A percentile compares a stretch with the other conserved stretches of the same genome.
Evolutionary conservation across 2,888 invertebrate genomes (phyloP).

Genomic region (Serripes groenlandicus): DNA sequence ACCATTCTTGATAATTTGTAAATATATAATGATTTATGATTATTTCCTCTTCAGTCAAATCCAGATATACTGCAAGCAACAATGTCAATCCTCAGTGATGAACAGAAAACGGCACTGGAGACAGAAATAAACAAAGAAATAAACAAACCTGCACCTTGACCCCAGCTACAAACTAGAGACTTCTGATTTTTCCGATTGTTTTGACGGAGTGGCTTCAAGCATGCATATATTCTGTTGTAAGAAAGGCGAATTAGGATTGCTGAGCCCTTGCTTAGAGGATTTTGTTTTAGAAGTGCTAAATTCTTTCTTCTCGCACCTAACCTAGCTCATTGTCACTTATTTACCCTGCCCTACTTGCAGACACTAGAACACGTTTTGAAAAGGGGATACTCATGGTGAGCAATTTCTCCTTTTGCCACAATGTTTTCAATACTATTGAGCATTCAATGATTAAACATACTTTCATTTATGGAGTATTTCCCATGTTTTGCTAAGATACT

Average conservation of each 20-base stretch:
- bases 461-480: no score
- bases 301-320: no score
- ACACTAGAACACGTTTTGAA: background rate
- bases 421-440: background rate
- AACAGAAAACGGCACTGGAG: constrained; percentile 91
- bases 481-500: no score
- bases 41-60: constrained; percentile 92
- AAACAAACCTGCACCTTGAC: background rate
- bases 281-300: no score
- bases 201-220: background rate
- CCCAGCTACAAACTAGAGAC: background rate
- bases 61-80: constrained; percentile 93
- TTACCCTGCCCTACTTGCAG: no score
- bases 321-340: no score
- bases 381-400: background rate
- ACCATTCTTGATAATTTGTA: no score
- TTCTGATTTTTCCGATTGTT: background rate
- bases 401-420: background rate
- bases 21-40: no score
- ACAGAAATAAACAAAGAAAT: background rate
- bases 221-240: background rate
- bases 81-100: constrained; percentile 91
- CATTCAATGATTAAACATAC: no score
- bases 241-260: no score
- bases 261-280: no score